Evolutionary conservation across 2,797 vertebrate genomes (phyloP).

Genomic region (Peromyscus nudipes): DNA sequence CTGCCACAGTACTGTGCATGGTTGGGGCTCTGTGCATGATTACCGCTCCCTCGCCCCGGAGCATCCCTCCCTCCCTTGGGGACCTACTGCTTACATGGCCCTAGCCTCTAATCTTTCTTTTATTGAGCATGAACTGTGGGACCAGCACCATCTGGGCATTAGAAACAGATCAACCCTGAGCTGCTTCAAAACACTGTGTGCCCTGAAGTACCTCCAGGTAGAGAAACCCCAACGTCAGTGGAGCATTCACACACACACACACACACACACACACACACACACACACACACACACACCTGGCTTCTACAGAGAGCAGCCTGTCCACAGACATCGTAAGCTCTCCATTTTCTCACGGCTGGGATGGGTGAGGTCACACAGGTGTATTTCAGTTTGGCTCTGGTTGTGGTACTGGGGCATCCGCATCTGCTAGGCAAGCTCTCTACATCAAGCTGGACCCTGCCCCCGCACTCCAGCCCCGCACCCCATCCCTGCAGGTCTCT

Average conservation of each 20-base stretch:
- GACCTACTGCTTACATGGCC: not conserved
- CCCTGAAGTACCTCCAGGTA: not conserved
- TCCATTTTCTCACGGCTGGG: not conserved
- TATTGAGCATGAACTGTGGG: not conserved
- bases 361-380: not conserved
- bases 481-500: not conserved
- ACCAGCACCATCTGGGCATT: not conserved
- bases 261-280: too few species aligned
- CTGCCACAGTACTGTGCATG: not conserved
- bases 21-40: not conserved
- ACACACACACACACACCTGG: too few species aligned
- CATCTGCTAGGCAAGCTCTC: not conserved
- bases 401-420: not conserved
- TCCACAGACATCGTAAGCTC: not conserved
- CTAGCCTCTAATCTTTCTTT: too few species aligned
- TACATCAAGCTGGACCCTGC: accelerated
- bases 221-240: not conserved
- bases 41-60: not conserved
- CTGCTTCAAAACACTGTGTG: not conserved
- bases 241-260: not conserved
- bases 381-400: not conserved
- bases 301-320: not conserved
- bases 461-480: not conserved
- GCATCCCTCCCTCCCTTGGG: not conserved
- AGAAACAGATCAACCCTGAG: not conserved